Base-by-base conservation (phyloP, 2,888 invertebrate genomes). In the Anthrax anthrax region DNA sequence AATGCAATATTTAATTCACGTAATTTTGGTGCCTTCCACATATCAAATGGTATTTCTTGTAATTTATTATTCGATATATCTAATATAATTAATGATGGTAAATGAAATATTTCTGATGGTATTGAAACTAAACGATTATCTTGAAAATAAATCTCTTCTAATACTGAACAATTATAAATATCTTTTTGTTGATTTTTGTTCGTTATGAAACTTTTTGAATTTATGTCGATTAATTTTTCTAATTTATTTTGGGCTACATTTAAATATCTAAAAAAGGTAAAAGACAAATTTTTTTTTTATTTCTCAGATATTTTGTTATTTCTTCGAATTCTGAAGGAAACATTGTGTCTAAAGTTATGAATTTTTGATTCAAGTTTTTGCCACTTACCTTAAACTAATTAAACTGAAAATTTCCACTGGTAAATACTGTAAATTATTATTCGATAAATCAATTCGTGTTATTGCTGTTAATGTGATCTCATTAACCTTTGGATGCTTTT, bases 31-130 rank as follows among this genome's bases (percentile, higher is more conserved):
- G 92, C 80, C 14, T 77, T 70, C 95, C 95, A 96, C 72, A 96
- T 71, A 52, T 80, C 78, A 47, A 80, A 78, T 0, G 95, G 94
- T 46, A 96, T 70, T 42, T 75, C 69, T 52, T 87, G 83, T 46
- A 96, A 69, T 65, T 91, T 89, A 69, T 97, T 97, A 69, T 92
- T 90, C 1, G 94, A 89, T n/a, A 92, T 80, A 65, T 96, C 94
- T 52, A 98, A 72, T 2, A 84, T 82, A 13, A 77, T 72, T 37
- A 96, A 70, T 0, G 79, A 71, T 0, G 90, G 86, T 44, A 96
- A 72, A 6, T 76, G 74, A 71, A 95, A 94, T 27, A 96, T 70
- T 45, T 81, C 81, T 3, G 81, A 75, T 0, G 95, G 92, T 13
- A 97, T 67, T 44, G 76, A 73, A 52, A 87, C 86, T 34, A 98